These are phyloP conservation scores for Sparidentex hasta DNA, from an alignment of 2,797 vertebrate species.

Conservation along the genomic window DNA sequence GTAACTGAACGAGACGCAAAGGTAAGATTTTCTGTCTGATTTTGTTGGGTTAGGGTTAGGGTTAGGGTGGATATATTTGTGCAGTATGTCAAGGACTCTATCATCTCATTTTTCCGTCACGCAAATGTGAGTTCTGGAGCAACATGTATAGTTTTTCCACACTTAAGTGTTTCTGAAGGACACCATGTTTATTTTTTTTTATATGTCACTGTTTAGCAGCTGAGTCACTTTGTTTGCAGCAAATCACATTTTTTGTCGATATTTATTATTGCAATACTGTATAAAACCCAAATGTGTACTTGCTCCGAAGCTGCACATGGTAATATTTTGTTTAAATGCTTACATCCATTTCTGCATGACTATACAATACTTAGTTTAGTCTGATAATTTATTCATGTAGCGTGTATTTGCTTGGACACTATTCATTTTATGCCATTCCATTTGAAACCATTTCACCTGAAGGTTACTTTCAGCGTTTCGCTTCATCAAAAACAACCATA, in stretches of 20 bases:
- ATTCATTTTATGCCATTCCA: not conserved
- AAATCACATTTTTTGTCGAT: not conserved
- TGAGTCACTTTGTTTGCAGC: not conserved
- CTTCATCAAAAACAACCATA: constrained; percentile 5
- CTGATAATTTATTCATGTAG: not conserved
- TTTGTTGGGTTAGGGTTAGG: not conserved
- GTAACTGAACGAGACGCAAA: constrained; percentile 23
- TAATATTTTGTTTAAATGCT: not conserved
- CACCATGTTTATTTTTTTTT: not conserved
- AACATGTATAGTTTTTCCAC: not conserved
- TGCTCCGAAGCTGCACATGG: not conserved
- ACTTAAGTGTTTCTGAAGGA: not conserved
- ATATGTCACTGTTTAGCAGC: not conserved
- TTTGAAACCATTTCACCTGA: not conserved
- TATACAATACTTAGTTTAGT: constrained; percentile 2
- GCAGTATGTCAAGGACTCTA: not conserved
- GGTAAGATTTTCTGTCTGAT: constrained; percentile 39
- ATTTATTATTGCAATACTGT: not conserved
- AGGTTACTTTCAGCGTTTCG: not conserved
- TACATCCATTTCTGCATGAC: not conserved
- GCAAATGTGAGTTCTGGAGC: not conserved
- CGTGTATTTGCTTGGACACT: not conserved
- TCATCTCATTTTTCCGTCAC: not conserved
- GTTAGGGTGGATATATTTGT: not conserved
- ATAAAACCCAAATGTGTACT: not conserved